phyloP scores from a whole-genome alignment of 1,140 invertebrate species.

The Catajapyx aquilonaris region DNA sequence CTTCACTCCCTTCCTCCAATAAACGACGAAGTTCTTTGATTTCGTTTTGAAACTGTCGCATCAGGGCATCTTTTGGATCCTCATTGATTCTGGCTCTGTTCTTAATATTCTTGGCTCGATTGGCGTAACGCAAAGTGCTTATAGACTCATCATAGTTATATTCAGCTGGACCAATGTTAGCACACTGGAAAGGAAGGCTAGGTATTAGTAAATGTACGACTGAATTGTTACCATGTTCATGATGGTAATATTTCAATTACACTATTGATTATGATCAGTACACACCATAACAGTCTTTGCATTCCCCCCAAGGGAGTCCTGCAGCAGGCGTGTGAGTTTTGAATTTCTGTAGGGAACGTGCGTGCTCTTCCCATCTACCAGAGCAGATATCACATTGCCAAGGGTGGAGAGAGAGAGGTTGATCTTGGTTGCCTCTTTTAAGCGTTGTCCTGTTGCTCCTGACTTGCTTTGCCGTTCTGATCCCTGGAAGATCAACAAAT shows the following conservation, averaged over 20 bases:
- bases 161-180: constrained; percentile 87
- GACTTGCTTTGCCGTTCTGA: constrained; percentile 84
- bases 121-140: constrained; percentile 89
- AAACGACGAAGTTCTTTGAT: constrained; percentile 79
- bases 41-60: constrained; percentile 89
- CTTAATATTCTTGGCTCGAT: constrained; percentile 91
- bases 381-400: constrained; percentile 85
- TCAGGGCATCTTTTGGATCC: constrained; percentile 90
- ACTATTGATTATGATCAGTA: not conserved
- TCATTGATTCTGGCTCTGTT: constrained; percentile 93
- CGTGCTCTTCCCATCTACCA: constrained; percentile 81
- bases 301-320: constrained; percentile 89
- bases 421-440: constrained; percentile 89
- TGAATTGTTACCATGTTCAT: not conserved
- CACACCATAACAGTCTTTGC: constrained; percentile 87
- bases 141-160: constrained; percentile 96
- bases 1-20: constrained; percentile 37
- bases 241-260: not conserved
- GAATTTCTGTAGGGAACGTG: constrained; percentile 91
- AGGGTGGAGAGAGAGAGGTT: constrained; percentile 83
- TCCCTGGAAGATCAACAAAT: constrained; percentile 23
- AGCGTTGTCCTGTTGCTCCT: constrained; percentile 62
- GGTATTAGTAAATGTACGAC: constrained; percentile 4
- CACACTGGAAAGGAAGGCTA: constrained; percentile 33
- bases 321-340: constrained; percentile 74